Conservation (phyloP, 2,113 vertebrate genomes). For the Megaceryle torquata region DNA sequence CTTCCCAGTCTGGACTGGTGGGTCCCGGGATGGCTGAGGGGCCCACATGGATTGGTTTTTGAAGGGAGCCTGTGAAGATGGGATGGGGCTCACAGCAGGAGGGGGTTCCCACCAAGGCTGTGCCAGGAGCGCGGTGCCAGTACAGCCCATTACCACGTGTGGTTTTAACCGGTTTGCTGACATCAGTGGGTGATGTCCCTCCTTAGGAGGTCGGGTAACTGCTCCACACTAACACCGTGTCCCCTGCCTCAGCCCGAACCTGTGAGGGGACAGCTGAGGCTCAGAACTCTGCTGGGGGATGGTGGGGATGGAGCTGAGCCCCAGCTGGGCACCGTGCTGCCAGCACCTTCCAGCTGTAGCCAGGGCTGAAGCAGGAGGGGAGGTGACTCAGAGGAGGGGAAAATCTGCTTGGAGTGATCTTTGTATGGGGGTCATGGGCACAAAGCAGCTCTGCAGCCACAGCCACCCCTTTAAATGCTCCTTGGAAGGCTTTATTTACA, state of each 20-base stretch:
- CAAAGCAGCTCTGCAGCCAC: accelerated
- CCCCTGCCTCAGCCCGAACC: accelerated
- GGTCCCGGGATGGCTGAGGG: neutral
- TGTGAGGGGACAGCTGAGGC: accelerated
- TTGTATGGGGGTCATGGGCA: accelerated
- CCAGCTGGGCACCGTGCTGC: neutral
- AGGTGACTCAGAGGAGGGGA: neutral
- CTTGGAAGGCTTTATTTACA: accelerated
- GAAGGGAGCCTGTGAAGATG: neutral
- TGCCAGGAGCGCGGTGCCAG: too few relatives aligned
- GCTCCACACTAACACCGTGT: accelerated
- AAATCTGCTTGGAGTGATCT: accelerated
- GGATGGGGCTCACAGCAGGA: neutral
- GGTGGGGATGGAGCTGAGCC: neutral
- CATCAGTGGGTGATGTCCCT: accelerated
- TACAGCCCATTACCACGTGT: accelerated
- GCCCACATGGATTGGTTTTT: accelerated
- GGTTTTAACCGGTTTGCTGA: accelerated
- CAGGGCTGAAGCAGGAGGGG: neutral
- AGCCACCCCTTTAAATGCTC: accelerated
- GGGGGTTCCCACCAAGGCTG: neutral
- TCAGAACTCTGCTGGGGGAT: accelerated
- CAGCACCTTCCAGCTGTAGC: accelerated
- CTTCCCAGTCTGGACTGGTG: neutral
- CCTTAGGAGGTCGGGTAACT: accelerated